Evolutionary conservation across 1,140 invertebrate genomes (phyloP), one percentile per base, ranked within the genome.

Genomic region (Vanessa atalanta): DNA sequence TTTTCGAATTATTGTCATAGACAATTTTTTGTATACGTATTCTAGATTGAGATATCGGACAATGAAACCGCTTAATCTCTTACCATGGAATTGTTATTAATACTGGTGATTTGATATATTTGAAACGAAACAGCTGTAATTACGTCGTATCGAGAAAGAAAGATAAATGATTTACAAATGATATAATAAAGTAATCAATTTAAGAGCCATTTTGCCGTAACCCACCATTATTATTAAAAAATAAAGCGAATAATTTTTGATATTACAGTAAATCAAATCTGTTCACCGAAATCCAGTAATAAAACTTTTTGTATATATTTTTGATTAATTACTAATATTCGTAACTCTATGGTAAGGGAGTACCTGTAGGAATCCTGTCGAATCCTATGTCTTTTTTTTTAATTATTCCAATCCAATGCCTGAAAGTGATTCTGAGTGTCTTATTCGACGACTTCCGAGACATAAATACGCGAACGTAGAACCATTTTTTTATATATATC

Each of bases 41-140:
- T 6, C 15, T 9, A 11, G 16, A 78, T 74, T 82, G 80, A 80
- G 77, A 81, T 79, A 72, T 78, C 75, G 76, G 79, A 72, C 72
- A 73, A 61, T 73, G 51, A 71, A 70, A 65, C 53, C 65, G 72
- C 72, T 73, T 71, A 23, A 77, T 66, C 78, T 79, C 76, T 82
- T 82, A 77, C 79, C 79, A 83, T 83, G 75, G 69, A 72, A 75
- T 76, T 47, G 75, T 83, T 83, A 83, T 82, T 78, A 79, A 82
- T 80, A 83, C 78, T 81, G 78, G 81, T 81, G 80, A 83, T 73
- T 65, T 47, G 47, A 47, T 12, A 47, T 47, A 23, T 68, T 37
- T 47, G 47, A 43, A 16, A 31, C 1, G 6, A 31, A 31, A 31
- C 6, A 43, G 7, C 7, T 43, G 9, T 43, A 9, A 9, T 1